Base-by-base conservation (phyloP, 2,888 invertebrate species). In the Agrotis clavis region DNA sequence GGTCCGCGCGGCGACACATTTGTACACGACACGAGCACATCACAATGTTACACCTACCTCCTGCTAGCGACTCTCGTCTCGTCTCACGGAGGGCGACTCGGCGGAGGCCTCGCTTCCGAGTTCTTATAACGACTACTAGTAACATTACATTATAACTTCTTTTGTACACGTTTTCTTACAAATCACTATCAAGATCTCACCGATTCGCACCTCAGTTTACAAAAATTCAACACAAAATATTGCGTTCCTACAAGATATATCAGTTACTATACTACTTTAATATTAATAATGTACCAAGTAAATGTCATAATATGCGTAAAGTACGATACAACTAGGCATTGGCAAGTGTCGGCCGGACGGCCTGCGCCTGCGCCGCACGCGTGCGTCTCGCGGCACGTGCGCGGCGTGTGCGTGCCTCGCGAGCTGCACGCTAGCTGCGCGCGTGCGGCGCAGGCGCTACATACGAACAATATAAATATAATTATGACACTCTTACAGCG, bases 291-390 rank as follows among this genome's bases (percentile, higher is more conserved):
- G 60, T 77, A 73, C 53, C 60, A 76, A 62, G 51, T 70, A 71
- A 69, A 75, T 78, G 90, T 91, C 90, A 91, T 90, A 89, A 90
- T 89, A 91, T 85, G 92, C 89, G 85, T 90, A 92, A 79, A 83
- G 67, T 84, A 85, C 69, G 81, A 89, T 92, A 94, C 80, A 92
- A 90, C 93, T 94, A 94, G 92, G 94, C 94, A 94, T 95, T 95
- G 94, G 94, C 94, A 94, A 94, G 94, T 92, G 92, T 88, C 86
- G 89, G 89, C 90, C 91, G 87, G 83, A 77, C 86, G 86, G 86
- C 85, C 86, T 91, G 83, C 93, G 92, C 92, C 91, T 92, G 53
- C 90, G 63, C 50, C 66, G 90, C 62, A 7, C 6, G 30, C 19
- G 18, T 90, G 63, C 45, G 64, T 89, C 62, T 1, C 4, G 30